A percentile compares a stretch with the other conserved stretches of the same genome.
phyloP scores from a whole-genome alignment of 2,888 invertebrate genomes.

The Neoascia interrupta region DNA sequence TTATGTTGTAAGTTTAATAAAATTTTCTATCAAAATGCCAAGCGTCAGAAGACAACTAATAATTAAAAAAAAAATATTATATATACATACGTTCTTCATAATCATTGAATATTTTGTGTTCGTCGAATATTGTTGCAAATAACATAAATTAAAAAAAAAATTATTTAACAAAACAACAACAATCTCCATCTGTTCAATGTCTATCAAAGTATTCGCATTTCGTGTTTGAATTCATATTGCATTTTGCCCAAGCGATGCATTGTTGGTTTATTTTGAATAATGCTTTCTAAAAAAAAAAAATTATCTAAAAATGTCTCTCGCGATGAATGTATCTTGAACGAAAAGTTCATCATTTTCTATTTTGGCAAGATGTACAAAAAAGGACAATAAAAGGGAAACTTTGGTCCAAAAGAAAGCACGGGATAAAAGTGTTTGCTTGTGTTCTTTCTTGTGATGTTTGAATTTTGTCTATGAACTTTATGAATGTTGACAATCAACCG shows the following conservation, averaged over 20 bases:
- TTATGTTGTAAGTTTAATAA: conserved; percentile 84
- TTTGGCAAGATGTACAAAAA: background rate
- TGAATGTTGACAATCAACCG: conserved; percentile 34
- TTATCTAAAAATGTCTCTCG: conserved; percentile 13
- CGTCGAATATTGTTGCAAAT: conserved; percentile 57
- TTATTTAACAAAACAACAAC: conserved; percentile 1
- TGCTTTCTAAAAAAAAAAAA: conserved; percentile 37
- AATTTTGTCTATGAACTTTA: conserved; percentile 28
- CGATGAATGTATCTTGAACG: conserved; percentile 30
- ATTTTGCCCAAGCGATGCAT: conserved; percentile 46
- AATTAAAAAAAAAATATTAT: conserved; percentile 15
- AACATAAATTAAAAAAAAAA: conserved; percentile 27
- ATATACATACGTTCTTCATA: conserved; percentile 46
- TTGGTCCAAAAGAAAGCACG: conserved; percentile 1
- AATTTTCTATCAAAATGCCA: conserved; percentile 70
- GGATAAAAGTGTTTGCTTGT: conserved; percentile 56
- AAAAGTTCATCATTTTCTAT: conserved; percentile 2
- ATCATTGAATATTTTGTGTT: conserved; percentile 41
- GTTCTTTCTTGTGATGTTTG: conserved; percentile 58
- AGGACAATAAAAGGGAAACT: background rate
- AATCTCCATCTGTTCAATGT: conserved; percentile 52
- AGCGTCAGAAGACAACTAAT: conserved; percentile 40
- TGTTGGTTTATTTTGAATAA: conserved; percentile 31
- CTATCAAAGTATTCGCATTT: conserved; percentile 43
- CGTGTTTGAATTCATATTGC: conserved; percentile 52